Base-by-base conservation (phyloP, 2,113 vertebrate species). In the Pachyramphus minor region DNA sequence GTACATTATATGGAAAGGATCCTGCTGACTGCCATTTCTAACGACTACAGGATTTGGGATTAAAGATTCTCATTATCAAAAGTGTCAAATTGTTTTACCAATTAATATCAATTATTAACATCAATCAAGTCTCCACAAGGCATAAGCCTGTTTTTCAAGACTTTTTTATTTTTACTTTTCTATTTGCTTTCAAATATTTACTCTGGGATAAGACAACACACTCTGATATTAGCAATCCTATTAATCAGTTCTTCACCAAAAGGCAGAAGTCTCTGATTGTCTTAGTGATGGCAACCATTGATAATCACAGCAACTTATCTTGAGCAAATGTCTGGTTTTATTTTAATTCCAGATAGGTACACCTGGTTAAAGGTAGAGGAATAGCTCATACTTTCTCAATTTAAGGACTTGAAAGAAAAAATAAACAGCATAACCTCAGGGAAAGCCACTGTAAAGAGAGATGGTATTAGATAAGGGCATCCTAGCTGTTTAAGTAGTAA, bases 101-200 rank as follows among this genome's bases (percentile, higher is more conserved):
- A 95, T 80, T 94, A 96, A 94, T 87, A 92, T 92, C 78, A 95
- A 93, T 90, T 94, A 95, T 82, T 94, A 96, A 94, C 89, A 92
- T 92, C 81, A 95, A 92, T 91, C 89, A 95, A 37, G 39, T 67
- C 81, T 93, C 73, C 66, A 85, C 42, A 84, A 96, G 93, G 53
- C 69, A 89, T 35, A 96, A 87, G 56, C 12, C 42, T 68, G 41
- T 85, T 95, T 97, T 69, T 89, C 79, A 93, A 94, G 42, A 67
- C 47, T 84, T 75, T 21, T 55, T 95, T 56, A 56, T 95, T 94
- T 85, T 84, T 77, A 74, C 42, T 79, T 89, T 94, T 92, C 75
- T 87, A 76, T 64, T 62, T 88, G 28, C 67, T 87, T 93, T 96
- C 81, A 93, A 69, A 95, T 92, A 87, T 62, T 84, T 66, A 50